Evolutionary conservation across 2,797 vertebrate species (phyloP).

Genomic region (Amblyraja radiata): DNA sequence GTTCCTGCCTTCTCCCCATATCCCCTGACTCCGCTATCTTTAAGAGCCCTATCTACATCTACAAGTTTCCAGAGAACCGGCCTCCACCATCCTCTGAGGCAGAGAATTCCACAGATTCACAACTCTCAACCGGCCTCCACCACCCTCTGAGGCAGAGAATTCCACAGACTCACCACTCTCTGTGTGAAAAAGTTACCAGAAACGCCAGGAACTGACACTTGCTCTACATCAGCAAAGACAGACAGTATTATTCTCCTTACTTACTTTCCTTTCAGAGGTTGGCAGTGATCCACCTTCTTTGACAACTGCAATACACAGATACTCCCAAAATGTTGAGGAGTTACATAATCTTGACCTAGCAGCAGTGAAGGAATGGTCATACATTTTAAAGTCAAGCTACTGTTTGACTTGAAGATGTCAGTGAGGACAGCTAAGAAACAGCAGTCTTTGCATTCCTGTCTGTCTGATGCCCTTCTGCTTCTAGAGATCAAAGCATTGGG

Average conservation of each 20-base stretch:
- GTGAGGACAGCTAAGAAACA: background rate
- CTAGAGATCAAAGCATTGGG: background rate
- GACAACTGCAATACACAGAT: no score
- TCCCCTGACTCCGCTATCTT: no score
- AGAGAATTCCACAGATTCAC: no score
- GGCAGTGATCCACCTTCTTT: background rate
- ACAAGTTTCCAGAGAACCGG: no score
- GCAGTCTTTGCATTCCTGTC: background rate
- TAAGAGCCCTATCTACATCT: no score
- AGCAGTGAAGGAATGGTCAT: background rate
- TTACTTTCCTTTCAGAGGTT: background rate
- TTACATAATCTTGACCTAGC: background rate
- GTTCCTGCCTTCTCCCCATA: no score
- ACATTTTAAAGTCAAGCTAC: background rate
- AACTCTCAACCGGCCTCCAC: no score
- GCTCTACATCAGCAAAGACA: background rate
- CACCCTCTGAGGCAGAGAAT: no score
- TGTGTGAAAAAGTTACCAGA: background rate
- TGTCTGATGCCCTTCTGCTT: background rate
- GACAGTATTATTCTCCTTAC: background rate
- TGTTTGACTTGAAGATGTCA: no score
- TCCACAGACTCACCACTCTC: no score
- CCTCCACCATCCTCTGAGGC: no score
- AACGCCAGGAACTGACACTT: background rate
- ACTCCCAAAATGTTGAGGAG: background rate